Percentiles rank a stretch among this genome's conserved stretches.
phyloP scores from a whole-genome alignment of 2,888 invertebrate genomes.

The Caenorhabditis sp. region DNA sequence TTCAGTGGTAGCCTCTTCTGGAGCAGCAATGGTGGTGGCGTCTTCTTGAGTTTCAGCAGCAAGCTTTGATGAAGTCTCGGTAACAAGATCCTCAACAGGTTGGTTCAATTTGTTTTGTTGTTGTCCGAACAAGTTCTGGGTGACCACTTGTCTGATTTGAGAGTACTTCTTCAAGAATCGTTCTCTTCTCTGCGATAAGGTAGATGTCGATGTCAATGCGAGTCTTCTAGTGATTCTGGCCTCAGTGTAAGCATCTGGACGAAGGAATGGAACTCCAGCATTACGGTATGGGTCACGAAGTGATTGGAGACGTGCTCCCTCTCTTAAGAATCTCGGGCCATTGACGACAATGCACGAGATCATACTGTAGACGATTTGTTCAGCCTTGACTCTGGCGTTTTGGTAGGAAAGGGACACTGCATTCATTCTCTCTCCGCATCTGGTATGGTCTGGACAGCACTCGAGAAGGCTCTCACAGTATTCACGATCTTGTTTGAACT shows the following conservation, averaged over 20 bases:
- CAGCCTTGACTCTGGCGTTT: constrained; percentile 71
- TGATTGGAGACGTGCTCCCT: constrained; percentile 64
- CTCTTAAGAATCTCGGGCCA: constrained; percentile 65
- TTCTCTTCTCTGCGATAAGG: constrained; percentile 63
- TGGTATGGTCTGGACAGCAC: constrained; percentile 75
- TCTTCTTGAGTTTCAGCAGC: constrained; percentile 23
- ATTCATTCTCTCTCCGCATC: constrained; percentile 75
- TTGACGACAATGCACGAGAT: constrained; percentile 68
- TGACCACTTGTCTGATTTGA: constrained; percentile 61
- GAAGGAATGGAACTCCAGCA: constrained; percentile 70
- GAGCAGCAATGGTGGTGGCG: not conserved
- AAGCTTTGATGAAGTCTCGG: constrained; percentile 28
- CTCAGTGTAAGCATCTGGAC: constrained; percentile 71
- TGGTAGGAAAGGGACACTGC: constrained; percentile 74
- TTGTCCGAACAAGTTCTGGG: constrained; percentile 52
- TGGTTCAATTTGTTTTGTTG: constrained; percentile 23
- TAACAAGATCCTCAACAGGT: constrained; percentile 59
- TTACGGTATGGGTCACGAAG: constrained; percentile 67
- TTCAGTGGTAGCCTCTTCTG: constrained; percentile 10
- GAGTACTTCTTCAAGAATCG: constrained; percentile 69
- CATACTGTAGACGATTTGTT: constrained; percentile 71
- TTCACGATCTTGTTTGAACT: constrained; percentile 73
- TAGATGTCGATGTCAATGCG: constrained; percentile 63
- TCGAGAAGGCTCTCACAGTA: constrained; percentile 72
- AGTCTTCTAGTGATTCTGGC: constrained; percentile 69